These are phyloP conservation scores for Tetramorium alpestre DNA, from an alignment of 1,140 invertebrate species.

Conservation along the genomic window DNA sequence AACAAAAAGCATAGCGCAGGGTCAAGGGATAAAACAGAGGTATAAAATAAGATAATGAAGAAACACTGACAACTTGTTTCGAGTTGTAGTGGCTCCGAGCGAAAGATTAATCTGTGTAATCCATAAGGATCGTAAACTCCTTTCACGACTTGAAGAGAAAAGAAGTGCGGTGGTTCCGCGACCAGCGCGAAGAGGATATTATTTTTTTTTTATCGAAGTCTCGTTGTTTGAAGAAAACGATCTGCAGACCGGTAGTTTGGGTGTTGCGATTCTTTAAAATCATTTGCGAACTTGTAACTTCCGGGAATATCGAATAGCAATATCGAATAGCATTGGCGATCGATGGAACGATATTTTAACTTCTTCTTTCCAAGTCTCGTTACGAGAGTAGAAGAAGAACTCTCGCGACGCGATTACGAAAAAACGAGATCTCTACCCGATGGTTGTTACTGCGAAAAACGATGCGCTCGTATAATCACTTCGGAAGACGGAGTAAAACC, in stretches of 20 bases:
- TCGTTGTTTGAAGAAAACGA: background rate
- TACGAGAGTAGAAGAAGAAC: slow-evolving; percentile 12
- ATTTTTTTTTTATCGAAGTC: background rate
- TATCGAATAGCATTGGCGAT: background rate
- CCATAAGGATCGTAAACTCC: slow-evolving; percentile 60
- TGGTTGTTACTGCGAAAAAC: slow-evolving; percentile 30
- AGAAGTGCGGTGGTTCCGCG: background rate
- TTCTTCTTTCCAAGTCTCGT: slow-evolving; percentile 15
- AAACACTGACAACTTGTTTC: slow-evolving; percentile 31
- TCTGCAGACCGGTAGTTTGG: background rate
- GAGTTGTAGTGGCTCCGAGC: background rate
- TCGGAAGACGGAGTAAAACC: background rate
- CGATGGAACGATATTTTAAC: background rate
- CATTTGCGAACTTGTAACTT: slow-evolving; percentile 26
- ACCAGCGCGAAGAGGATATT: background rate
- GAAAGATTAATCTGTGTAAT: slow-evolving; percentile 53
- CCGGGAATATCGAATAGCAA: no score
- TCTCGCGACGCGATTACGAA: background rate
- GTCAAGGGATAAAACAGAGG: background rate
- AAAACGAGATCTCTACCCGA: background rate
- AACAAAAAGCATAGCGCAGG: background rate
- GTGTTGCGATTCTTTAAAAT: background rate
- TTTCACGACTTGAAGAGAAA: slow-evolving; percentile 52
- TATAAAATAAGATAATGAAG: slow-evolving; percentile 23
- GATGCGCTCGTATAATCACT: slow-evolving; percentile 43